phyloP scores from a whole-genome alignment of 2,113 vertebrate genomes.

The Anhinga anhinga region DNA sequence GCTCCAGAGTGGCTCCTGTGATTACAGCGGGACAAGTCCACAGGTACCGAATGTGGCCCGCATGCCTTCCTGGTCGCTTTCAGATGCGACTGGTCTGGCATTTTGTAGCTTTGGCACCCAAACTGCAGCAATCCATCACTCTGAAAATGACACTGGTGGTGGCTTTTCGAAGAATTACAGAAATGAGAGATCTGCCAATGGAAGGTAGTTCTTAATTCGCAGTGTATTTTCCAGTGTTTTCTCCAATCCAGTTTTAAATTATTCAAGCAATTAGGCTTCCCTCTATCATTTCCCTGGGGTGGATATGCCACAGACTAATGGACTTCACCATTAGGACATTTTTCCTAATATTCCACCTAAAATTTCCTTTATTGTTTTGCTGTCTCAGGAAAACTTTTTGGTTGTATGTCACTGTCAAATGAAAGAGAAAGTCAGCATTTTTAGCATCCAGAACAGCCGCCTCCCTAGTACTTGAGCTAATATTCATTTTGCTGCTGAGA shows the following conservation, averaged over 20 bases:
- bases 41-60: fast-evolving
- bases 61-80: not conserved
- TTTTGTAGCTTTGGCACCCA: not conserved
- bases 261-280: not conserved
- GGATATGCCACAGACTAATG: not conserved
- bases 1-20: fast-evolving
- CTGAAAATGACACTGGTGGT: not conserved
- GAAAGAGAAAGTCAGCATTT: not conserved
- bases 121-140: not conserved
- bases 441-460: not conserved
- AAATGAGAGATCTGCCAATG: not conserved
- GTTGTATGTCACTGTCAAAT: not conserved
- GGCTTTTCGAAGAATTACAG: not conserved
- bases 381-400: not conserved
- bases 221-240: not conserved
- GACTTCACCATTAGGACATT: not conserved
- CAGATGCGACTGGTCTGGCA: not conserved
- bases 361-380: not conserved
- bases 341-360: not conserved
- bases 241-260: not conserved
- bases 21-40: not conserved
- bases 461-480: not conserved
- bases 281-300: not conserved
- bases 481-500: not conserved
- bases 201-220: not conserved